These are phyloP conservation scores for Gnathonemus longibarbis DNA, from an alignment of 2,113 vertebrate genomes.

Conservation along the genomic window DNA sequence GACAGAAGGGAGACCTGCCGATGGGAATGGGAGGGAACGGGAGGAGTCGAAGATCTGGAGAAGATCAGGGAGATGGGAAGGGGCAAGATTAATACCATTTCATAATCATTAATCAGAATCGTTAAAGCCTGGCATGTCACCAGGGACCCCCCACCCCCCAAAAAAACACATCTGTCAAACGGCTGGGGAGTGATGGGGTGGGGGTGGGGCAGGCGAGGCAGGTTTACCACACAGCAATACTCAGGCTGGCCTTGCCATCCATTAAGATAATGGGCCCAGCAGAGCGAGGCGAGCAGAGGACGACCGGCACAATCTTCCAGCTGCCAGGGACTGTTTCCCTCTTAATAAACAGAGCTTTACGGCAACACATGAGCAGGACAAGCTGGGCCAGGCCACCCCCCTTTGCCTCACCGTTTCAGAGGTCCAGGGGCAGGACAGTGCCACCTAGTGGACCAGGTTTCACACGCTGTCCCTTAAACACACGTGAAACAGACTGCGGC, in stretches of 20 bases:
- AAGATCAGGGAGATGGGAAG: not conserved
- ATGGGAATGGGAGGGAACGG: not conserved
- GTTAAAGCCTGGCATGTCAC: not conserved
- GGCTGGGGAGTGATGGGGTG: not conserved
- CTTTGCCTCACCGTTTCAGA: not conserved
- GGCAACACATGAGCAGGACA: not conserved
- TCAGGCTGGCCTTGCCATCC: constrained; percentile 21
- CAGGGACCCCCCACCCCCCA: not conserved
- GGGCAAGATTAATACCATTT: not conserved
- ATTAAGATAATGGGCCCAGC: constrained; percentile 29
- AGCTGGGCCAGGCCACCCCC: not conserved
- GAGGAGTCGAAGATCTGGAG: not conserved
- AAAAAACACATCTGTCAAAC: constrained; percentile 25
- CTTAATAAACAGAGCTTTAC: constrained; percentile 17
- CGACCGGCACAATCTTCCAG: constrained; percentile 10
- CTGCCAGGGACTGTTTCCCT: not conserved
- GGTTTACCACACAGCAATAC: constrained; percentile 9
- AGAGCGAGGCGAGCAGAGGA: constrained; percentile 20
- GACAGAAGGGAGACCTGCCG: not conserved
- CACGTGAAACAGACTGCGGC: not conserved
- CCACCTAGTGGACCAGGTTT: not conserved
- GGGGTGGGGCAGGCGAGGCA: not conserved
- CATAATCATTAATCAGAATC: constrained; percentile 1
- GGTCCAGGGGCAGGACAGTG: not conserved
- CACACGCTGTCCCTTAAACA: not conserved